Conservation (phyloP, 2,113 vertebrate genomes). For the Varanus komodoensis region DNA sequence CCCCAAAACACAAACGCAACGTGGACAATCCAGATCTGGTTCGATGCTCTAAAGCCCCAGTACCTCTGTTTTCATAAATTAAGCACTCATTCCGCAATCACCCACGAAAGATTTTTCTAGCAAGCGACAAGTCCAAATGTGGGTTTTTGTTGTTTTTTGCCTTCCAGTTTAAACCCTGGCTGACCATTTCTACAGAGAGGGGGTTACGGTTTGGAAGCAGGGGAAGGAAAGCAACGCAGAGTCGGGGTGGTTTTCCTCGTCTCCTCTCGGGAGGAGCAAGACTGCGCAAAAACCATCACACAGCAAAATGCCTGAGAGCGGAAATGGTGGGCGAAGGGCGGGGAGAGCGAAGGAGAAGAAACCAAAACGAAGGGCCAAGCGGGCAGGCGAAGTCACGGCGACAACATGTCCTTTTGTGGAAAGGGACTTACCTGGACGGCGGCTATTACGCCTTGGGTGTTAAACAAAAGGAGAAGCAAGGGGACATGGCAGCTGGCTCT, state of each 20-base stretch:
- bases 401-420: background rate
- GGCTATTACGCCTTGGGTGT: constrained; percentile 50
- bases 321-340: background rate
- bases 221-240: background rate
- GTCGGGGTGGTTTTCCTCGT: background rate
- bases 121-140: background rate
- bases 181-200: background rate
- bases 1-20: background rate
- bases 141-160: background rate
- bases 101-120: background rate
- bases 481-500: constrained; percentile 25
- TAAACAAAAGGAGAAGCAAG: constrained; percentile 53
- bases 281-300: background rate
- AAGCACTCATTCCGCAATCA: background rate
- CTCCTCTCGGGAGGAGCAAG: background rate
- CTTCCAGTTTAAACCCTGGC: background rate
- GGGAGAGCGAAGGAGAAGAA: too few relatives aligned
- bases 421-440: constrained; percentile 44
- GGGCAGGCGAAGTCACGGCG: background rate
- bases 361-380: background rate
- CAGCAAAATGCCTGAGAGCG: background rate
- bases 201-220: too few relatives aligned
- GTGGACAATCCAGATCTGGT: background rate
- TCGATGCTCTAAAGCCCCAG: background rate
- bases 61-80: background rate